Base-by-base conservation (phyloP, 2,888 invertebrate genomes). In the Lapara coniferarum region DNA sequence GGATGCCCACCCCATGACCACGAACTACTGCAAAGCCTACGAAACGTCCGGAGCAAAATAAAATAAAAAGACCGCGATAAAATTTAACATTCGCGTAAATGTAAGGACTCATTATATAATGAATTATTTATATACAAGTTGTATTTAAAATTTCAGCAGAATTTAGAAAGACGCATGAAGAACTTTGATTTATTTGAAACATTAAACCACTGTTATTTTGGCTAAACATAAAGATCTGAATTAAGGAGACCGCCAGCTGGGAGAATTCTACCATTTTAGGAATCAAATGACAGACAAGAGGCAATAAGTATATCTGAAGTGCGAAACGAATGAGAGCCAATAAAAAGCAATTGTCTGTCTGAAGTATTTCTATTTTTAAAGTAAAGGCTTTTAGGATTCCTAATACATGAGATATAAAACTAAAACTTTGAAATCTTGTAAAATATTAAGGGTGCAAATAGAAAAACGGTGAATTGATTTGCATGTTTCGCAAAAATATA, bases 251-350 rank as follows among this genome's bases (percentile, higher is more conserved):
- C n/a, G n/a, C n/a, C n/a, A n/a, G n/a, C n/a, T n/a, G n/a, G n/a
- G n/a, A n/a, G n/a, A n/a, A n/a, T 25, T 14, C 30, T 7, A 16
- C 16, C 16, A 16, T 46, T 46, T 16, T 12, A n/a, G 59, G 2
- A 59, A 59, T 59, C 46, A 59, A 44, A 44, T 59, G 19, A 10
- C 59, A 59, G n/a, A 16, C 10, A 44, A 53, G 16, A 5, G 16
- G 59, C 59, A 16, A 46, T 59, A n/a, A n/a, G n/a, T n/a, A 59
- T 46, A 16, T 46, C 16, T 46, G 5, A 46, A 46, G 46, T 16
- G 59, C 19, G 56, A 46, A 16, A 46, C 59, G 12, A 59, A 59
- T 46, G 46, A 16, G 4, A 59, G 44, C 46, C 44, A 59, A 59
- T 16, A 46, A 46, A 44, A 46, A 59, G 46, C 46, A 19, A 59